Evolutionary conservation across 2,797 vertebrate species (phyloP).

Genomic region (Mormyrus hasselquistii): DNA sequence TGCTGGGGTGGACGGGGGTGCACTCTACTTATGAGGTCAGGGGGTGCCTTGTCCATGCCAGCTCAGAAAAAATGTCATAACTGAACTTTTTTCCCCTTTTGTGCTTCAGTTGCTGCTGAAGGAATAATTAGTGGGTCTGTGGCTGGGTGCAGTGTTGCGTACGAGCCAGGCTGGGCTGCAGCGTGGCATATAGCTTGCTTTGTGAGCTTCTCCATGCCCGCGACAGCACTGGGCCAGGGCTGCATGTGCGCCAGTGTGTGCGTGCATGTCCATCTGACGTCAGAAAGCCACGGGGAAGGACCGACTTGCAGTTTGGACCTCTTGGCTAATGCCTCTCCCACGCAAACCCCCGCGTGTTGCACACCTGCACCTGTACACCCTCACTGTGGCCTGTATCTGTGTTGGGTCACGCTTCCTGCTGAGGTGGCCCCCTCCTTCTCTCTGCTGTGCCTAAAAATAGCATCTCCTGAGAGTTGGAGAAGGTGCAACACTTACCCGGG

Average conservation of each 20-base stretch:
- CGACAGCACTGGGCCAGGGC: neutral
- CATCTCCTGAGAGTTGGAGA: neutral
- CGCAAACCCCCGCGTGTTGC: neutral
- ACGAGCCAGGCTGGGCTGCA: neutral
- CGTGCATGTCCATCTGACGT: constrained; percentile 7
- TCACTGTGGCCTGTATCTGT: neutral
- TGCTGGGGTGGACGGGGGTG: constrained; percentile 4
- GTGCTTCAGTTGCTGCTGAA: neutral
- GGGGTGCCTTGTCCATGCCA: neutral
- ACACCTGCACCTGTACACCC: neutral
- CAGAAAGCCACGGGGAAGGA: neutral
- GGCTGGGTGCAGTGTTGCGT: neutral
- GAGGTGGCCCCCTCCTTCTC: neutral
- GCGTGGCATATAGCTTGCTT: neutral
- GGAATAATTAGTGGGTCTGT: neutral
- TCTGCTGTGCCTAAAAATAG: neutral
- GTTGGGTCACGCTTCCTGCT: neutral
- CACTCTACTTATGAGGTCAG: neutral
- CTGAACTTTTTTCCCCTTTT: neutral
- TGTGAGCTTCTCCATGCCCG: neutral
- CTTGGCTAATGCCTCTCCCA: neutral
- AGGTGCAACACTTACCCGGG: neutral
- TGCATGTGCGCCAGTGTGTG: neutral
- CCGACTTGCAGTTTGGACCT: neutral
- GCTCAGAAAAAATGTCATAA: neutral